Evolutionary conservation across 2,888 invertebrate genomes (phyloP), one percentile per base, ranked within the genome.

Genomic region (Thelaira solivaga): DNA sequence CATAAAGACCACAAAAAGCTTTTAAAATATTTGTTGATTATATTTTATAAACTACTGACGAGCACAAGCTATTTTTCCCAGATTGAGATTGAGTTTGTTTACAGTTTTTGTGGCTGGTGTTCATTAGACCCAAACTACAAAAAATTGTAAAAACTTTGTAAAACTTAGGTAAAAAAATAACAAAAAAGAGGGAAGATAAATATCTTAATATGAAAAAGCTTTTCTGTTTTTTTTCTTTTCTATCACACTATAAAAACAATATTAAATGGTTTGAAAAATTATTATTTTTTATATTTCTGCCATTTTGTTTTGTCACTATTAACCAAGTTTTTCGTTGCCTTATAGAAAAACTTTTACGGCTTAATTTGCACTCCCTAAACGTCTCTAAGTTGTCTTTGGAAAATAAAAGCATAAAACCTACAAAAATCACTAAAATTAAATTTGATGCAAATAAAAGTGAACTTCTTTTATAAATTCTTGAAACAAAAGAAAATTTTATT

Each of bases 351-450:
- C 53, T 78, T 74, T 61, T 61, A 65, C 74, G 69, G 71, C 78
- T 71, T 74, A 74, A 78, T 78, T 78, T 78, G 51, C 78, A 78
- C 78, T 78, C 61, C 59, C 65, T 74, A 78, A 78, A 78, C 64
- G 69, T 65, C 69, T 78, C 74, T 74, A 74, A 69, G 74, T 74
- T 71, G 65, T 74, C 57, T 71, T 78, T 20, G 69, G 18, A 34
- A 26, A 24, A 34, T n/a, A 61, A 59, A 51, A 41, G 2, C 7
- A 39, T 8, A 61, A 45, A 61, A 26, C 13, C 11, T 8, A 4
- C 26, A 24, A 59, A 16, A 65, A 39, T 51, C 16, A 18, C 11
- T 31, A 65, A 69, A 69, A 49, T 39, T 26, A 65, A 65, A 59
- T 61, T 29, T 59, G 59, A 1, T 55, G 20, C 53, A 55, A 75